These are phyloP conservation scores for Apantesis nais DNA, from an alignment of 2,888 invertebrate species.

Conservation along the genomic window DNA sequence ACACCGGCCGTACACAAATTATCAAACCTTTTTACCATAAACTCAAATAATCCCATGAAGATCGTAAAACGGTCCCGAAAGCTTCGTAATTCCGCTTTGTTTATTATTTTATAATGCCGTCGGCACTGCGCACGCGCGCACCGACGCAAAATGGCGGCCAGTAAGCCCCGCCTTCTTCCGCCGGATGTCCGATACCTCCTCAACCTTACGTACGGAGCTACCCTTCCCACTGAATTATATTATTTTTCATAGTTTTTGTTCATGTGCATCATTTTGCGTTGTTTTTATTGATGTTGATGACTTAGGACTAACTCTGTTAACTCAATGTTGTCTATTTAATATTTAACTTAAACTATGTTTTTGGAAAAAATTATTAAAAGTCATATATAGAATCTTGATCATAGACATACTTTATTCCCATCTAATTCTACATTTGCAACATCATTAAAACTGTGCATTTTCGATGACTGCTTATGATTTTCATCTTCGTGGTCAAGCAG, in stretches of 20 bases:
- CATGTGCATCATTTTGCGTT: neutral
- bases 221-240: conserved; percentile 46
- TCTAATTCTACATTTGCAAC: too few species aligned
- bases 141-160: conserved; percentile 70
- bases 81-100: conserved; percentile 48
- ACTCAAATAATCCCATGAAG: conserved; percentile 25
- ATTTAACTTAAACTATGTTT: neutral
- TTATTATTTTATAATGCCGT: conserved; percentile 55
- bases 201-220: conserved; percentile 52
- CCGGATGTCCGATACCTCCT: conserved; percentile 69
- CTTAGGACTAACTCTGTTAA: neutral
- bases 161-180: conserved; percentile 75
- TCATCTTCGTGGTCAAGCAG: neutral
- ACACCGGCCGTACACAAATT: conserved; percentile 15
- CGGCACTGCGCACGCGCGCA: conserved; percentile 62
- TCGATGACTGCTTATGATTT: neutral
- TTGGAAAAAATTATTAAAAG: neutral
- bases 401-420: neutral
- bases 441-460: neutral
- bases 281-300: neutral
- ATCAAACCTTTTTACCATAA: conserved; percentile 17
- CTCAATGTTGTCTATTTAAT: neutral
- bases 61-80: conserved; percentile 44
- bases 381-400: neutral
- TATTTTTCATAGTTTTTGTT: conserved; percentile 29